Percentiles rank a stretch among this genome's conserved stretches.
Conservation (phyloP, 2,113 vertebrate genomes). For the Amphilophus citrinellus region DNA sequence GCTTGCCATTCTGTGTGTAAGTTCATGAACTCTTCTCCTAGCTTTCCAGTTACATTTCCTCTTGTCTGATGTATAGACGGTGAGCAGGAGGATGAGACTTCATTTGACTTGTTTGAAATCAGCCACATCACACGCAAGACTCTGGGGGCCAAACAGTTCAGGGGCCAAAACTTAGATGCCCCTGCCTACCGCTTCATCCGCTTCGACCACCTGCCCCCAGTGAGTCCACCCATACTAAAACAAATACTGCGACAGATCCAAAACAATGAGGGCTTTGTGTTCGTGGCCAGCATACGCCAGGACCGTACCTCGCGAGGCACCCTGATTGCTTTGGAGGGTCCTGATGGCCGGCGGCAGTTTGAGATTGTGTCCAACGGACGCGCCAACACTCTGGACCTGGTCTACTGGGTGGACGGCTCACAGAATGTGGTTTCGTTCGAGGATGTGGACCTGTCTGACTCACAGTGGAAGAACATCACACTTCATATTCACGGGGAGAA, state of each 20-base stretch:
- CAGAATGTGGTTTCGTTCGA: slow-evolving; percentile 91
- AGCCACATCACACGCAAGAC: slow-evolving; percentile 93
- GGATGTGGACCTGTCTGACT: slow-evolving; percentile 94
- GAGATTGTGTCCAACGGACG: slow-evolving; percentile 94
- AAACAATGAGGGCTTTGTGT: slow-evolving; percentile 92
- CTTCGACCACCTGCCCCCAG: slow-evolving; percentile 93
- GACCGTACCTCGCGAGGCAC: slow-evolving; percentile 91
- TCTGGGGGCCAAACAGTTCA: slow-evolving; percentile 92
- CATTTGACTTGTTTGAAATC: slow-evolving; percentile 91
- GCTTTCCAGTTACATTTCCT: neutral
- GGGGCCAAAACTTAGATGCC: slow-evolving; percentile 85
- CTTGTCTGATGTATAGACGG: slow-evolving; percentile 80
- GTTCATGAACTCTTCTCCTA: neutral
- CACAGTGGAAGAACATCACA: slow-evolving; percentile 95
- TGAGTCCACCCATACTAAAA: slow-evolving; percentile 82
- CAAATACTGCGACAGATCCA: slow-evolving; percentile 85
- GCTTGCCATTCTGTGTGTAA: neutral
- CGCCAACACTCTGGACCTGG: slow-evolving; percentile 92
- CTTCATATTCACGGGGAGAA: slow-evolving; percentile 91
- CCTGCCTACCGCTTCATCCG: slow-evolving; percentile 94
- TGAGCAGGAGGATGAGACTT: slow-evolving; percentile 84
- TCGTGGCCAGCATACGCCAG: slow-evolving; percentile 89
- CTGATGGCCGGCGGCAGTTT: slow-evolving; percentile 87
- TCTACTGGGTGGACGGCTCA: slow-evolving; percentile 89
- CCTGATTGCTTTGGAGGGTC: slow-evolving; percentile 87